phyloP scores from a whole-genome alignment of 1,140 invertebrate species.

The Sycophaga agraensis region DNA sequence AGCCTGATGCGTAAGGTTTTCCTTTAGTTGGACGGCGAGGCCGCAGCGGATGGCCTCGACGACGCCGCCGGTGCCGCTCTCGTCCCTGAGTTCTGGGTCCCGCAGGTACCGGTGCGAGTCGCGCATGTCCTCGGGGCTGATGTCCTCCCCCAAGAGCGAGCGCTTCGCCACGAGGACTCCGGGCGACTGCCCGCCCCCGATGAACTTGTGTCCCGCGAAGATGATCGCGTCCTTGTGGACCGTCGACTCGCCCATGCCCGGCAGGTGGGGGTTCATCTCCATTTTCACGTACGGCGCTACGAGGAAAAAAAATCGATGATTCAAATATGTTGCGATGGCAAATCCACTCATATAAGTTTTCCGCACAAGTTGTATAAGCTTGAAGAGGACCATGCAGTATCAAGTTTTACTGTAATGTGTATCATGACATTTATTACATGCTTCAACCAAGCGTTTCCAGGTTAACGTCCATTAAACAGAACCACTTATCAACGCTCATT shows the following conservation, averaged over 20 bases:
- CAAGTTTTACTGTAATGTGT: no score
- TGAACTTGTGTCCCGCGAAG: slow-evolving; percentile 88
- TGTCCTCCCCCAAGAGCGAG: slow-evolving; percentile 56
- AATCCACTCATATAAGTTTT: no score
- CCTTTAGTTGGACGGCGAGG: slow-evolving; percentile 83
- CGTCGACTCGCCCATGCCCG: slow-evolving; percentile 66
- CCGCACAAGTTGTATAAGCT: no score
- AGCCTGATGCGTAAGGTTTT: slow-evolving; percentile 71
- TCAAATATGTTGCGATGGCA: no score
- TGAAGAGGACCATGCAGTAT: no score
- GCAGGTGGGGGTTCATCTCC: slow-evolving; percentile 82
- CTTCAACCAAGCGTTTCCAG: no score
- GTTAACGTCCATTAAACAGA: no score
- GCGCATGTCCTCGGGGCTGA: slow-evolving; percentile 49
- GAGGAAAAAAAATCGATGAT: background rate
- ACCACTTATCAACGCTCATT: no score
- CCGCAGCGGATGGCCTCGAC: slow-evolving; percentile 83
- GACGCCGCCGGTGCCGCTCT: slow-evolving; percentile 82
- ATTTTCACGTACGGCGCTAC: slow-evolving; percentile 75
- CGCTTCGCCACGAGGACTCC: slow-evolving; percentile 64
- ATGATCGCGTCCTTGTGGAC: slow-evolving; percentile 88
- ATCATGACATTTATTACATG: no score
- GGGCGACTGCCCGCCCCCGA: slow-evolving; percentile 86
- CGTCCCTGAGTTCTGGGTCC: slow-evolving; percentile 69
- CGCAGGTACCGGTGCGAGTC: slow-evolving; percentile 51